These are phyloP conservation scores for Lithophane semibrunnea DNA, from an alignment of 2,888 invertebrate genomes.

Conservation along the genomic window DNA sequence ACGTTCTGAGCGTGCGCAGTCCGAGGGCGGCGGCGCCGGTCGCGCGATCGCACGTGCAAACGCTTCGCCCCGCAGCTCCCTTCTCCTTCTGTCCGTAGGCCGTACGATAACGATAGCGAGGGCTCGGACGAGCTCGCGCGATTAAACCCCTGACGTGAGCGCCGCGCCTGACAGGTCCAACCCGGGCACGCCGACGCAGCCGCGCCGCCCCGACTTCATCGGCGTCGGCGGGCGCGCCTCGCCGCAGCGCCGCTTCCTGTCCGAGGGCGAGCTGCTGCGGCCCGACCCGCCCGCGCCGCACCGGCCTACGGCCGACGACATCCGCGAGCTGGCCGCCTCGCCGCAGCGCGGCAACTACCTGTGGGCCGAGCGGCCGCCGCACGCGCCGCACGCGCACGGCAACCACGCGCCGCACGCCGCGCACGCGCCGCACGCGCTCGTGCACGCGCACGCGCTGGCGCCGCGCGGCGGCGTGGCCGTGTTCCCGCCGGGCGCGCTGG, in stretches of 20 bases:
- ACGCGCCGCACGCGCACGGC: slow-evolving; percentile 70
- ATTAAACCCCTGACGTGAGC: slow-evolving; percentile 89
- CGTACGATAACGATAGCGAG: slow-evolving; percentile 90
- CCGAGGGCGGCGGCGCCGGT: slow-evolving; percentile 75
- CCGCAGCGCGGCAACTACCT: slow-evolving; percentile 93
- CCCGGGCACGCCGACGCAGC: slow-evolving; percentile 97
- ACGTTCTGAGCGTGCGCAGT: slow-evolving; percentile 76
- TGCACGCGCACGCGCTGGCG: slow-evolving; percentile 74
- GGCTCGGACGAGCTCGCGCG: slow-evolving; percentile 90
- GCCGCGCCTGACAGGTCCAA: slow-evolving; percentile 94
- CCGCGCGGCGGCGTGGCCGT: slow-evolving; percentile 76
- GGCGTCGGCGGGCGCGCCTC: slow-evolving; percentile 92
- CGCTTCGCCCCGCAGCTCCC: slow-evolving; percentile 90
- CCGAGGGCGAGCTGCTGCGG: slow-evolving; percentile 95
- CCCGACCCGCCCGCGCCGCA: slow-evolving; percentile 94
- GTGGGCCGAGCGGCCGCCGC: slow-evolving; percentile 88
- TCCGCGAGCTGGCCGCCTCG: slow-evolving; percentile 96
- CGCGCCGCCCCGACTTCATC: slow-evolving; percentile 96
- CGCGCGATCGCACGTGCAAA: slow-evolving; percentile 83
- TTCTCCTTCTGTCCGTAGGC: slow-evolving; percentile 90
- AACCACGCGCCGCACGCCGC: slow-evolving; percentile 70
- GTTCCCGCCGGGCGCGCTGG: slow-evolving; percentile 82
- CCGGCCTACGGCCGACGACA: slow-evolving; percentile 92
- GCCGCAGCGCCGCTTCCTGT: slow-evolving; percentile 94
- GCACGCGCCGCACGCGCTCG: slow-evolving; percentile 65